phyloP scores from a whole-genome alignment of 2,113 vertebrate species.

The Arothron firmamentum region DNA sequence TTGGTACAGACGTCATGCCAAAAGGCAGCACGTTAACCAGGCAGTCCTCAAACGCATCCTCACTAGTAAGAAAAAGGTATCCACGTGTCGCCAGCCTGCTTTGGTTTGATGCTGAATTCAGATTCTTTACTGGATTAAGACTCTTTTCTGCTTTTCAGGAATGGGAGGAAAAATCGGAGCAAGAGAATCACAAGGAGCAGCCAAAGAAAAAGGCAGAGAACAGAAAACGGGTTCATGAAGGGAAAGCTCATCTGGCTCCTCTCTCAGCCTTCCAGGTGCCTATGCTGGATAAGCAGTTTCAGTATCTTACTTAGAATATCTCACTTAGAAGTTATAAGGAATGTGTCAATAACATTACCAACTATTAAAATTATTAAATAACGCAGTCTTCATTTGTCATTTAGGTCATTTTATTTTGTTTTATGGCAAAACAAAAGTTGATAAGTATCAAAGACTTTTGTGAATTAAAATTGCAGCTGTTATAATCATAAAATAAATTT shows the following conservation, averaged over 20 bases:
- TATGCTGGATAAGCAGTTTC: neutral
- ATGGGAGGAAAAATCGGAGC: conserved; percentile 68
- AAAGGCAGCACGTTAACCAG: conserved; percentile 54
- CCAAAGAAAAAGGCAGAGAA: conserved; percentile 76
- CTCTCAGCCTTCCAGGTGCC: conserved; percentile 82
- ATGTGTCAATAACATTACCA: neutral
- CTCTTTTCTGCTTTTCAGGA: conserved; percentile 65
- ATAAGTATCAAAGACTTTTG: no score
- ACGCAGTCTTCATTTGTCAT: no score
- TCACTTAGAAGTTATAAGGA: no score
- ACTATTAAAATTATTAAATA: no score
- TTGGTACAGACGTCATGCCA: conserved; percentile 83
- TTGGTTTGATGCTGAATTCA: neutral
- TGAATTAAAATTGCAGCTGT: no score
- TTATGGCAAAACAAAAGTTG: no score
- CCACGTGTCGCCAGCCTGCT: neutral
- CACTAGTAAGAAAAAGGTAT: conserved; percentile 79
- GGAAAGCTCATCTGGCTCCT: conserved; percentile 84
- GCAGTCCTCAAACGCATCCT: conserved; percentile 69
- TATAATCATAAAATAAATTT: no score
- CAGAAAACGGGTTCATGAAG: conserved; percentile 82
- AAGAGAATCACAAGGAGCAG: conserved; percentile 61
- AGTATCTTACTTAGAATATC: no score
- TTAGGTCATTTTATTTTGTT: no score
- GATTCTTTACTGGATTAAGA: neutral